Conservation (phyloP, 2,888 invertebrate genomes). For the Brachyptera putata region DNA sequence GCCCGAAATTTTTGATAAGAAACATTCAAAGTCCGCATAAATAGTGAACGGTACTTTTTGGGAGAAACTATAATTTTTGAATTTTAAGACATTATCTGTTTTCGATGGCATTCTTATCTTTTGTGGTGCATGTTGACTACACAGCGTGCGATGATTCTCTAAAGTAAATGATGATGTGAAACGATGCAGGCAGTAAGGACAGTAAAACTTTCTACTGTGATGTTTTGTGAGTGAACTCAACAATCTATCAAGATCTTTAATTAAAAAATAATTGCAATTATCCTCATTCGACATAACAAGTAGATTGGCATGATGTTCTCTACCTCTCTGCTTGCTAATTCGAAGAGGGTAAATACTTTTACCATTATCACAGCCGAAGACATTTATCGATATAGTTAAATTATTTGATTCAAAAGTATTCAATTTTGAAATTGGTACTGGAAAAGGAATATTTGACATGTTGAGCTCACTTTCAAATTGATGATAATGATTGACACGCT, state of each 20-base stretch:
- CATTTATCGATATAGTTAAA: background rate
- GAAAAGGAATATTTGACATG: background rate
- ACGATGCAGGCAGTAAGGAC: background rate
- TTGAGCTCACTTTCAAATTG: background rate
- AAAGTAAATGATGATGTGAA: background rate
- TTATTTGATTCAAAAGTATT: background rate
- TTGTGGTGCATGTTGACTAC: slow-evolving; percentile 15
- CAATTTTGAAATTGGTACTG: background rate
- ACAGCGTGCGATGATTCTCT: background rate
- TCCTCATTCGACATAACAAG: slow-evolving; percentile 3
- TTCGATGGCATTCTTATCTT: background rate
- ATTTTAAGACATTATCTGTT: background rate
- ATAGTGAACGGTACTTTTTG: background rate
- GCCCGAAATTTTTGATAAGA: slow-evolving; percentile 10
- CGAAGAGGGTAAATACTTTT: background rate
- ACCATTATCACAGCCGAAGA: background rate
- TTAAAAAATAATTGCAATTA: slow-evolving; percentile 31
- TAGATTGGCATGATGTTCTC: background rate
- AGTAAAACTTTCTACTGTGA: background rate
- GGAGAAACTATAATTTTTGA: background rate
- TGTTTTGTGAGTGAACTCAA: slow-evolving; percentile 24
- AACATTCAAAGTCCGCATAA: slow-evolving; percentile 1
- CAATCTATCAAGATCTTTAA: slow-evolving; percentile 9
- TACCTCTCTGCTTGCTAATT: background rate
- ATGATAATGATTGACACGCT: background rate